Percentiles rank a stretch among this genome's conserved stretches.
phyloP scores from a whole-genome alignment of 1,140 invertebrate genomes.

The Trialeurodes vaporariorum region DNA sequence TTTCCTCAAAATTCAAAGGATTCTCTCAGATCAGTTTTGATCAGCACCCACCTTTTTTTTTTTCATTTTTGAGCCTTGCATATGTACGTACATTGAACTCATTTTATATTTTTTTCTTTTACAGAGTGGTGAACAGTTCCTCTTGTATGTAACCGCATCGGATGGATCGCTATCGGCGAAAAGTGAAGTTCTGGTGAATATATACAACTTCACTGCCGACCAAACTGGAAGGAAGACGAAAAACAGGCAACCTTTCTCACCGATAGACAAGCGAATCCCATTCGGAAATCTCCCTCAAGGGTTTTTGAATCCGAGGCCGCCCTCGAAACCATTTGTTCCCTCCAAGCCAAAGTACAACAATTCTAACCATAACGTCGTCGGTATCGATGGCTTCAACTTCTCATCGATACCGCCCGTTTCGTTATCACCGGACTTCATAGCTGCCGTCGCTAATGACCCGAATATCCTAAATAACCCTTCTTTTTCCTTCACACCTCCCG shows the following conservation, averaged over 20 bases:
- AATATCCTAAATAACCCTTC: background rate
- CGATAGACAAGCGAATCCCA: constrained; percentile 21
- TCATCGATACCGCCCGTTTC: background rate
- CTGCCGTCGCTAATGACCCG: background rate
- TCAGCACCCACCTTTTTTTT: background rate
- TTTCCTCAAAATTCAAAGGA: background rate
- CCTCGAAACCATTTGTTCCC: constrained; percentile 14
- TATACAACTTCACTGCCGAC: constrained; percentile 34
- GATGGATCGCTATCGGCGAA: constrained; percentile 54
- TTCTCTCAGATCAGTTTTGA: background rate
- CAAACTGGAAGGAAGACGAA: background rate
- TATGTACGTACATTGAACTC: background rate
- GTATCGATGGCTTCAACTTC: background rate
- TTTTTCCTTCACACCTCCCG: background rate
- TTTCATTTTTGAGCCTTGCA: background rate
- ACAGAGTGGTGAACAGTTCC: constrained; percentile 53
- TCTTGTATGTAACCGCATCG: constrained; percentile 54
- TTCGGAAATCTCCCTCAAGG: constrained; percentile 13
- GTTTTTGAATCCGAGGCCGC: constrained; percentile 11
- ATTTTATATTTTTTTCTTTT: constrained; percentile 24
- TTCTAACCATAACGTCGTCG: background rate
- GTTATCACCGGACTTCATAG: background rate
- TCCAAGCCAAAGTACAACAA: background rate
- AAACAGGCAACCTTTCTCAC: constrained; percentile 18
- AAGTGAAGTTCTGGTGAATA: constrained; percentile 55